Percentiles rank a stretch among this genome's conserved stretches.
Conservation (phyloP, 2,888 invertebrate species). For the Aplocera efformata region DNA sequence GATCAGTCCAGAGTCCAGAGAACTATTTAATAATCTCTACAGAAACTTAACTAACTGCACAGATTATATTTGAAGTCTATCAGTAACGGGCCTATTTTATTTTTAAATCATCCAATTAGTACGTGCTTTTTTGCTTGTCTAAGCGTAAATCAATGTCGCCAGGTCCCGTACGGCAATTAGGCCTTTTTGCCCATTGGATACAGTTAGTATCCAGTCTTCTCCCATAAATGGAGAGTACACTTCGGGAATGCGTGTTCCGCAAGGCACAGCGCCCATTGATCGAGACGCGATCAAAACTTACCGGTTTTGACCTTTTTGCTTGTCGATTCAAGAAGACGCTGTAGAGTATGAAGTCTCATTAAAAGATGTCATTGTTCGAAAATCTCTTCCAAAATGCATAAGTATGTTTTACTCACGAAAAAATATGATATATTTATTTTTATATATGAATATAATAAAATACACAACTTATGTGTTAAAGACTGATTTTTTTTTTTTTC, state of each 20-base stretch:
- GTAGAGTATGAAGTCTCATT: too few relatives aligned
- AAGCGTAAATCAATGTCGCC: slow-evolving; percentile 31
- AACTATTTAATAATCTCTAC: too few relatives aligned
- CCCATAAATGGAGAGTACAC: slow-evolving; percentile 65
- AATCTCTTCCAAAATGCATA: too few relatives aligned
- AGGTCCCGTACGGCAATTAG: slow-evolving; percentile 56
- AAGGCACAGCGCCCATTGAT: slow-evolving; percentile 22
- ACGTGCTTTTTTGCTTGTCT: slow-evolving; percentile 18
- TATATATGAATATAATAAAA: too few relatives aligned
- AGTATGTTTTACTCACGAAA: too few relatives aligned
- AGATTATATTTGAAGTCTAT: too few relatives aligned
- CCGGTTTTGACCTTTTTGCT: slow-evolving; percentile 29
- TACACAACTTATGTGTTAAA: too few relatives aligned
- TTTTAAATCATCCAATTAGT: slow-evolving; percentile 28
- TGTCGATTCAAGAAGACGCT: neutral
- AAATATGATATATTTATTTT: too few relatives aligned
- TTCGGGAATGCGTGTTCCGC: slow-evolving; percentile 55
- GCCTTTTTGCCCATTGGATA: slow-evolving; percentile 53
- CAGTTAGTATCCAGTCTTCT: slow-evolving; percentile 63
- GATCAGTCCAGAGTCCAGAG: too few relatives aligned
- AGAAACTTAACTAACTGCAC: too few relatives aligned
- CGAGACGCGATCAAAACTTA: slow-evolving; percentile 23
- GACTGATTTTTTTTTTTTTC: too few relatives aligned
- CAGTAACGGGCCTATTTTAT: slow-evolving; percentile 20
- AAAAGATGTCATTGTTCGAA: too few relatives aligned